A percentile compares a stretch with the other conserved stretches of the same genome.
These are phyloP conservation scores for Megaceryle torquata DNA, from an alignment of 2,113 vertebrate species.

Conservation along the genomic window DNA sequence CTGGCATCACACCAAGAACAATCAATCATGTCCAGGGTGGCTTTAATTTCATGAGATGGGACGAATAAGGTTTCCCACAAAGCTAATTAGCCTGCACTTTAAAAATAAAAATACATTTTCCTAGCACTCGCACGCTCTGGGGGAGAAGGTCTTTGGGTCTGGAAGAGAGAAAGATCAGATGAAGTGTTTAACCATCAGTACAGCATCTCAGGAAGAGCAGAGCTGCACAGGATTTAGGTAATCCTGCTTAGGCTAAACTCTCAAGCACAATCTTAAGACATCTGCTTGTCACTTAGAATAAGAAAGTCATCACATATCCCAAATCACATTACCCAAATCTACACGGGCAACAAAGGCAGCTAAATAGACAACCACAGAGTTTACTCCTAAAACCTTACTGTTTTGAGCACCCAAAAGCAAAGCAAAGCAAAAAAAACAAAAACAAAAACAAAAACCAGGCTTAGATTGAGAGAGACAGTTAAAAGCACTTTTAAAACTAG, in stretches of 20 bases:
- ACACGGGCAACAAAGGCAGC: not conserved
- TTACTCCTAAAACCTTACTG: not conserved
- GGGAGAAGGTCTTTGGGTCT: not conserved
- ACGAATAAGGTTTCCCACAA: not conserved
- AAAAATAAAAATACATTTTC: not conserved
- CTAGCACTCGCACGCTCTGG: not conserved
- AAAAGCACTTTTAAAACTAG: not conserved
- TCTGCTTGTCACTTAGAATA: not conserved
- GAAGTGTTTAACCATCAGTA: not conserved
- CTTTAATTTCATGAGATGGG: not conserved
- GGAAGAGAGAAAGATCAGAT: not conserved
- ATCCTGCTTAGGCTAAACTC: not conserved
- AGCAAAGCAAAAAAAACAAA: not conserved
- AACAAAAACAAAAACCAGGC: not conserved
- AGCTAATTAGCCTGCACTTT: not conserved
- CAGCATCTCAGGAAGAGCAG: not conserved
- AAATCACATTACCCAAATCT: not conserved
- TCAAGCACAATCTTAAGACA: not conserved
- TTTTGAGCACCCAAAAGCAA: not conserved
- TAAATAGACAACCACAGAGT: not conserved
- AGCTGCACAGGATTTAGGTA: not conserved
- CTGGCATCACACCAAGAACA: not conserved
- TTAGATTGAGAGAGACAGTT: not conserved
- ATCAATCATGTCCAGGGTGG: not conserved
- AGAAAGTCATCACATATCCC: not conserved